A percentile compares a stretch with the other conserved stretches of the same genome.
Conservation (phyloP, 1,140 invertebrate genomes). For the Contarinia nasturtii region DNA sequence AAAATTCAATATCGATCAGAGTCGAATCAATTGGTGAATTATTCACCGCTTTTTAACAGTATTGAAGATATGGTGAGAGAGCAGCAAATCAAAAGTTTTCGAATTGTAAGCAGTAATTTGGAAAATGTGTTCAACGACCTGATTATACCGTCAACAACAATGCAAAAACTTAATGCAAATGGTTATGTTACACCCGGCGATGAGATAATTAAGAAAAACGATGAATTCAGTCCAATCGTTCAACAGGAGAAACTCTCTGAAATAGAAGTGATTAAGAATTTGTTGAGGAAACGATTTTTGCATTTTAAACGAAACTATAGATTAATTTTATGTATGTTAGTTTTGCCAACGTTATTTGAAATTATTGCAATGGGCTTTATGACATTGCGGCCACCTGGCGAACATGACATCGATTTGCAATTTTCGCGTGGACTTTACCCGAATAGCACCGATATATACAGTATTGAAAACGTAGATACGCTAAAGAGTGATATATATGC, state of each 20-base stretch:
- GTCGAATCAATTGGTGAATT: background rate
- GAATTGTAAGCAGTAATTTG: background rate
- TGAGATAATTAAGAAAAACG: background rate
- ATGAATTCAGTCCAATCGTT: background rate
- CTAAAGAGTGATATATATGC: constrained; percentile 11
- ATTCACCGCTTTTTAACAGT: background rate
- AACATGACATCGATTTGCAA: constrained; percentile 31
- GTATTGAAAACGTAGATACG: constrained; percentile 15
- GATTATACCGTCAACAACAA: background rate
- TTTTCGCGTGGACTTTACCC: constrained; percentile 32
- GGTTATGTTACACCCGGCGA: background rate
- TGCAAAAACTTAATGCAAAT: background rate
- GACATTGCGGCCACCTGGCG: constrained; percentile 38
- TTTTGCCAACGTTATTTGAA: constrained; percentile 40
- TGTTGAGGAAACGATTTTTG: constrained; percentile 33
- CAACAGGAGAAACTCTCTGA: background rate
- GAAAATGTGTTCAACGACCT: constrained; percentile 2
- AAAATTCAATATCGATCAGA: background rate
- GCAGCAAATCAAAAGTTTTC: background rate
- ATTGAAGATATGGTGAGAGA: constrained; percentile 8
- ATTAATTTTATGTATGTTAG: constrained; percentile 35
- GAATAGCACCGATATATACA: constrained; percentile 29
- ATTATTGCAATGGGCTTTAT: constrained; percentile 45
- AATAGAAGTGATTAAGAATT: constrained; percentile 26
- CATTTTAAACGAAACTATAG: constrained; percentile 39